These are phyloP conservation scores for Baronia brevicornis DNA, from an alignment of 2,888 invertebrate genomes.

Conservation along the genomic window DNA sequence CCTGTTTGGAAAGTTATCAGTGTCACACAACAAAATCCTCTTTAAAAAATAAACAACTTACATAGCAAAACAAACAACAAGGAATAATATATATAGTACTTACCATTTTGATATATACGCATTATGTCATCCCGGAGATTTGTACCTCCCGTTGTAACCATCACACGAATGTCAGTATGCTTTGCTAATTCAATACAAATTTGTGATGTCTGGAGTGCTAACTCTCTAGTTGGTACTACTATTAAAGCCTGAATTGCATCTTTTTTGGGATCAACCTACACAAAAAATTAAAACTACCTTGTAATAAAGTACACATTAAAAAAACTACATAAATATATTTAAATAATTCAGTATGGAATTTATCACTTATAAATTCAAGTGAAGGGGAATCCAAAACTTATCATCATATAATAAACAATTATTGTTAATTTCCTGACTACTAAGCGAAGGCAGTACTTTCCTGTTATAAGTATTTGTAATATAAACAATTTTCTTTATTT, in stretches of 20 bases:
- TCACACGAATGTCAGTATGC: slow-evolving; percentile 97
- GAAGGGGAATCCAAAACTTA: slow-evolving; percentile 70
- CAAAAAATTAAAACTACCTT: slow-evolving; percentile 10
- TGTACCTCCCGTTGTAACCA: slow-evolving; percentile 99
- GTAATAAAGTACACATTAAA: slow-evolving; percentile 3
- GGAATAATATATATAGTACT: slow-evolving; percentile 20
- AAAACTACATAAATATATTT: background rate
- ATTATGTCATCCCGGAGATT: slow-evolving; percentile 98
- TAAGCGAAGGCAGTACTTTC: too few species aligned
- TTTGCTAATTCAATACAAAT: slow-evolving; percentile 99
- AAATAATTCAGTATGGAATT: slow-evolving; percentile 32
- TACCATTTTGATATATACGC: slow-evolving; percentile 98
- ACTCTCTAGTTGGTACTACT: slow-evolving; percentile 98
- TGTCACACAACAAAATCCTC: background rate
- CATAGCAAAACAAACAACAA: background rate
- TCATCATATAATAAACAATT: slow-evolving; percentile 46
- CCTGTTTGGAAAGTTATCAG: too few species aligned
- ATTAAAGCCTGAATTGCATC: slow-evolving; percentile 98
- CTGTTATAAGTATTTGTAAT: too few species aligned
- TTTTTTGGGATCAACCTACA: slow-evolving; percentile 85
- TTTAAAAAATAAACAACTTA: too few species aligned
- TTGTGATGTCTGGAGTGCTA: slow-evolving; percentile 99
- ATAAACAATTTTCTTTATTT: too few species aligned
- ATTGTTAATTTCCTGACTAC: too few species aligned
- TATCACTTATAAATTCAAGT: slow-evolving; percentile 68